Evolutionary conservation across 2,797 vertebrate genomes (phyloP).

Genomic region (Chloroceryle inda): DNA sequence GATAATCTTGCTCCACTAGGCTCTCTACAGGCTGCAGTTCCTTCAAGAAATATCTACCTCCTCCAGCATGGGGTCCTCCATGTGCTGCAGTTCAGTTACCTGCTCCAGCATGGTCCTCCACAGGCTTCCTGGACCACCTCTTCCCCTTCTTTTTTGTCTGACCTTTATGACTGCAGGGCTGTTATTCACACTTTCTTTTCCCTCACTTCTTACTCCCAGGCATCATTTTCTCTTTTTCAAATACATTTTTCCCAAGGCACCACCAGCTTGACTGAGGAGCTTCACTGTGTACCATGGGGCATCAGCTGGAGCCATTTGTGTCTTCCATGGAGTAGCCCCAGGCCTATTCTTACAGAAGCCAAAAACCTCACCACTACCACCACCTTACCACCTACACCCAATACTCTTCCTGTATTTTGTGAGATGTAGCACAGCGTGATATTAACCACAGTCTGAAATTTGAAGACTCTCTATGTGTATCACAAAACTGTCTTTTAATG

Average conservation of each 20-base stretch:
- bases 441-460: neutral
- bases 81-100: neutral
- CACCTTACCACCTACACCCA: neutral
- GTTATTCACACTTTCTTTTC: neutral
- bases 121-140: neutral
- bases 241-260: neutral
- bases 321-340: neutral
- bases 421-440: neutral
- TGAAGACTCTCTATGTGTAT: neutral
- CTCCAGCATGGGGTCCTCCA: fast-evolving
- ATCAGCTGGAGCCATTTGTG: neutral
- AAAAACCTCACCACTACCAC: neutral
- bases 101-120: neutral
- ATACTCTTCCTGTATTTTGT: neutral
- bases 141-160: neutral
- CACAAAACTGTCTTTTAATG: neutral
- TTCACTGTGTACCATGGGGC: neutral
- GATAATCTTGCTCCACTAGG: neutral
- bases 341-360: neutral
- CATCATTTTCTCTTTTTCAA: neutral
- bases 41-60: neutral
- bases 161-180: neutral
- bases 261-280: neutral
- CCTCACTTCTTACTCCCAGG: neutral
- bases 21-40: neutral